Evolutionary conservation across 2,888 invertebrate species (phyloP), one percentile per base, ranked within the genome.

Genomic region (Artemia sp.): DNA sequence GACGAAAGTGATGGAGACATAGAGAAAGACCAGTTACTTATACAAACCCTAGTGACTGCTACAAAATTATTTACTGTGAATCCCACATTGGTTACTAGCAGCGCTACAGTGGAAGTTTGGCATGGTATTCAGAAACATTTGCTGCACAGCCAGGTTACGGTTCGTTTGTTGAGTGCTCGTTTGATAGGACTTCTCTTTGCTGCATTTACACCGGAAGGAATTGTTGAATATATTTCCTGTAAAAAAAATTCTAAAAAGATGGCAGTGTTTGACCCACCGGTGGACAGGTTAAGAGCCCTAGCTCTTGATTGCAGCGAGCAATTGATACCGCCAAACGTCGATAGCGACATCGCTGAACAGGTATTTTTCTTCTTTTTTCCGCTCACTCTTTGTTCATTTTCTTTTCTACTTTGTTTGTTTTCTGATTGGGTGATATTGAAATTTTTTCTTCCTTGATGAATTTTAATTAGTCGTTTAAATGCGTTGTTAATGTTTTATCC

Each of bases 131-230:
- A 90, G 78, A 82, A 81, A 19, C 82, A 90, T 66, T 77, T 94
- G 14, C 85, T 83, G 0, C 86, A 94, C 77, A 88, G 90, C 12
- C 93, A 94, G 76, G 83, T 85, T 52, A 92, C 92, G 92, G 90
- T 94, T 0, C 83, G 92, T 70, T 80, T 90, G 67, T 84, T 84
- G 71, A 83, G 91, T 0, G 84, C 86, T 0, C 89, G 90, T 77
- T 82, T 92, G 72, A 78, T 93, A 66, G 87, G 88, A 0, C 82
- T 85, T 67, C 81, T 92, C 68, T 79, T 94, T 70, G 80, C 84
- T 0, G 78, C 82, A 0, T 82, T 86, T 67, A 83, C 88, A 75
- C 79, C 83, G 10, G 82, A 83, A 1, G 82, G 85, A 71, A 79
- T 90, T 67, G 82, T 84, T 38, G 70, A 74, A 19, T 67, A 52